phyloP scores from a whole-genome alignment of 2,888 invertebrate genomes.

The Tachina fera region DNA sequence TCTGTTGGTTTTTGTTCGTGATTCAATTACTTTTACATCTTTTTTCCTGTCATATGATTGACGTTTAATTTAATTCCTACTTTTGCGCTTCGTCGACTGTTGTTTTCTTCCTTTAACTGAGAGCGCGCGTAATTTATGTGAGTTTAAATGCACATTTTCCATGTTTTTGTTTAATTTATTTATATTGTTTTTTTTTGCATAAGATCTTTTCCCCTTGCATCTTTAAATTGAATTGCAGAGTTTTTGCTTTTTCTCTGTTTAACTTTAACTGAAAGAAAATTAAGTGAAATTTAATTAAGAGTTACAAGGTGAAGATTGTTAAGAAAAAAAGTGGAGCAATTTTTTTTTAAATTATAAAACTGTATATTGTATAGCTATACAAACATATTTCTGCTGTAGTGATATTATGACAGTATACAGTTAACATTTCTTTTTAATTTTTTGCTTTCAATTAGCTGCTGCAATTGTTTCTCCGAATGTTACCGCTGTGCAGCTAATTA shows the following conservation, averaged over 20 bases:
- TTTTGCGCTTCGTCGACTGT: conserved; percentile 69
- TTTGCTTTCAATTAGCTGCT: not conserved
- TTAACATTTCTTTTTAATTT: not conserved
- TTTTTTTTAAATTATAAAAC: conserved; percentile 11
- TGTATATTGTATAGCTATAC: not conserved
- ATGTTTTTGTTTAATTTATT: conserved; percentile 54
- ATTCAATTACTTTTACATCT: conserved; percentile 69
- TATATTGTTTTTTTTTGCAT: not conserved
- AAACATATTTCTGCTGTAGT: not conserved
- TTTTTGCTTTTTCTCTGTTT: not conserved
- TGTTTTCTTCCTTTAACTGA: conserved; percentile 38
- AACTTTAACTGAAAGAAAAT: conserved; percentile 21
- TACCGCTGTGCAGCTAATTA: not conserved
- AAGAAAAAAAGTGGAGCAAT: conserved; percentile 1
- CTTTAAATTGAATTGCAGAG: conserved; percentile 29
- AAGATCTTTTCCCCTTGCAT: not conserved
- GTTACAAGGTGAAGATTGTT: conserved; percentile 7
- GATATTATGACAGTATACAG: not conserved
- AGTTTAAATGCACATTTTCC: conserved; percentile 63
- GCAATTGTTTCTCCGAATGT: not conserved
- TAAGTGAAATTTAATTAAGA: conserved; percentile 29
- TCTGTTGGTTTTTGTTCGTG: conserved; percentile 33
- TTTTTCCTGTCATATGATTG: conserved; percentile 70
- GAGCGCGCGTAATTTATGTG: conserved; percentile 50
- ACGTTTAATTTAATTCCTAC: conserved; percentile 73